Base-by-base conservation (phyloP, 2,888 invertebrate genomes). In the Nomada ruficornis region DNA sequence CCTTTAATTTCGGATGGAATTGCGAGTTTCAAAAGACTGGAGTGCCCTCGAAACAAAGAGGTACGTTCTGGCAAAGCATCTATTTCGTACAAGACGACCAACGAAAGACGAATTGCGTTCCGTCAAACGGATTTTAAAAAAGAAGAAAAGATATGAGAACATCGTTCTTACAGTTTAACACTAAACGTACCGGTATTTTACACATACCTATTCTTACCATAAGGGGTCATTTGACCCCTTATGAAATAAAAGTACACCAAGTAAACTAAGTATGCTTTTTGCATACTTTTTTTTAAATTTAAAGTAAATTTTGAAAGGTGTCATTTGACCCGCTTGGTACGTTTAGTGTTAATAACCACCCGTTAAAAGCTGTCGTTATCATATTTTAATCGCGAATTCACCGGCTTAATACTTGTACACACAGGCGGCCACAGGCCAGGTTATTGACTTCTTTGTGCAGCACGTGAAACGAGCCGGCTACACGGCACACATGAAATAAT, bases 391-490 rank as follows among this genome's bases (percentile, higher is more conserved):
- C 82, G 64, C 18, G 55, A 68, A 80, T 73, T 70, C 63, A 73
- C 68, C 64, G 36, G 36, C 47, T 13, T 47, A 47, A 2, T 13
- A 13, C 3, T 67, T 50, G 57, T 57, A 68, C 65, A 44, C 47
- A 36, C 76, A 69, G 68, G 15, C 63, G n/a, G 29, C 26, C 18
- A 63, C 20, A 50, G n/a, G n/a, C 26, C 70, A 77, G 87, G 83
- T 86, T 86, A 87, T 86, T 87, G 80, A 87, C 85, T 77, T 59
- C 57, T 52, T 36, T 15, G 59, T 57, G 71, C 36, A 20, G 29
- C 74, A 71, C 80, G 74, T 70, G 70, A 67, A 80, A 75, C 81
- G 71, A 60, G 64, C 62, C 29, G 63, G 23, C 18, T 57, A 55
- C 50, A 42, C 50, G 50, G 29, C 18, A 36, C 63, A 57, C 63